A percentile compares a stretch with the other conserved stretches of the same genome.
Evolutionary conservation across 1,140 invertebrate genomes (phyloP).

Genomic region (Zaprionus ornatus): DNA sequence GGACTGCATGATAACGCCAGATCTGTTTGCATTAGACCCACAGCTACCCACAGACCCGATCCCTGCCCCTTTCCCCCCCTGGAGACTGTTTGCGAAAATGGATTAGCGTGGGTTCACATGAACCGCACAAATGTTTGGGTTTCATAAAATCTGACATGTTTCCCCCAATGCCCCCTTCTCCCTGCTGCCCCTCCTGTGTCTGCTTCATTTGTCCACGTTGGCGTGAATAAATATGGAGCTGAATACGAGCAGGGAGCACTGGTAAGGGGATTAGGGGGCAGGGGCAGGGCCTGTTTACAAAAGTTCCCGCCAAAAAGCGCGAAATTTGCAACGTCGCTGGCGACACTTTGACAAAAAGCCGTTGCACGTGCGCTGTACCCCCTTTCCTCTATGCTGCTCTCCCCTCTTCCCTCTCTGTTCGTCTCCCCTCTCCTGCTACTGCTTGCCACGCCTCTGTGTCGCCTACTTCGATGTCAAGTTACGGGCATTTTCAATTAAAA

Average conservation of each 20-base stretch:
- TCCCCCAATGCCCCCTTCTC: neutral
- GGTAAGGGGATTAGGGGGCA: too few relatives aligned
- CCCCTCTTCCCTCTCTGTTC: neutral
- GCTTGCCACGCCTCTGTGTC: slow-evolving; percentile 1
- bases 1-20: slow-evolving; percentile 59
- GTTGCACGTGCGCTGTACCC: slow-evolving; percentile 62
- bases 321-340: slow-evolving; percentile 69
- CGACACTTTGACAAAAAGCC: slow-evolving; percentile 67
- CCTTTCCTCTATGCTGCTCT: neutral
- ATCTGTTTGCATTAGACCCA: slow-evolving; percentile 69
- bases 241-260: neutral
- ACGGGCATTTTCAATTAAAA: slow-evolving; percentile 62
- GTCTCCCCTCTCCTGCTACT: too few relatives aligned
- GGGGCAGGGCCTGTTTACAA: slow-evolving; percentile 51
- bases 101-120: slow-evolving; percentile 80
- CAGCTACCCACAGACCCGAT: neutral
- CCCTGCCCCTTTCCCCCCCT: neutral
- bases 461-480: slow-evolving; percentile 69
- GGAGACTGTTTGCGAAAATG: slow-evolving; percentile 69
- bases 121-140: slow-evolving; percentile 76
- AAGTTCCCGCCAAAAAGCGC: slow-evolving; percentile 69
- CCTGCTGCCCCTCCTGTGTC: neutral
- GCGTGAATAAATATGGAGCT: slow-evolving; percentile 69
- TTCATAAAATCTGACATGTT: slow-evolving; percentile 75
- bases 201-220: slow-evolving; percentile 51